A percentile compares a stretch with the other conserved stretches of the same genome.
Conservation (phyloP, 1,140 invertebrate species). For the Lanistes nyassanus region DNA sequence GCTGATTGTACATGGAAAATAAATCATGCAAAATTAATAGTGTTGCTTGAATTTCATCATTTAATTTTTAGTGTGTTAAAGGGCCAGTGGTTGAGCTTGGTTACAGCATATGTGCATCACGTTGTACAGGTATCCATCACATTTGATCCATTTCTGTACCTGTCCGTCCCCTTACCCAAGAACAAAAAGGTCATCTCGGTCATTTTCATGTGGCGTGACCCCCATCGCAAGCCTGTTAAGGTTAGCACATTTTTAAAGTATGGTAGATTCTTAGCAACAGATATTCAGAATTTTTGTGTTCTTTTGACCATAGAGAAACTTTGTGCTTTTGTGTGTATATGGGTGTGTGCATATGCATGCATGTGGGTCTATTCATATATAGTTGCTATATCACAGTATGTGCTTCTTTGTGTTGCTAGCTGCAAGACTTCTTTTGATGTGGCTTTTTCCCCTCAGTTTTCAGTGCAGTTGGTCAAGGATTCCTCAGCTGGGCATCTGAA, state of each 20-base stretch:
- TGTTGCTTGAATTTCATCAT: neutral
- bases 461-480: slow-evolving; percentile 58
- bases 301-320: neutral
- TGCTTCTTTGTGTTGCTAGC: too few species aligned
- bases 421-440: neutral
- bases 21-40: too few species aligned
- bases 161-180: slow-evolving; percentile 68
- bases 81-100: neutral
- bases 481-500: slow-evolving; percentile 63
- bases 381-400: too few species aligned
- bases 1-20: too few species aligned
- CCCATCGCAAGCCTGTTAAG: slow-evolving; percentile 59
- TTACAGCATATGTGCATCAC: neutral
- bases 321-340: neutral
- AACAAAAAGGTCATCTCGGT: slow-evolving; percentile 58
- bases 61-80: neutral
- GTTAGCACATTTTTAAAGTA: slow-evolving; percentile 37
- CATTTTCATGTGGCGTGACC: slow-evolving; percentile 65
- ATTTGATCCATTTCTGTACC: slow-evolving; percentile 69
- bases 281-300: neutral
- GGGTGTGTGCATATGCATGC: neutral
- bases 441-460: slow-evolving; percentile 45
- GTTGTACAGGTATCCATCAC: slow-evolving; percentile 68
- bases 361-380: neutral
- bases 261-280: neutral